Base-by-base conservation (phyloP, 1,140 invertebrate genomes). In the Nephila pilipes region DNA sequence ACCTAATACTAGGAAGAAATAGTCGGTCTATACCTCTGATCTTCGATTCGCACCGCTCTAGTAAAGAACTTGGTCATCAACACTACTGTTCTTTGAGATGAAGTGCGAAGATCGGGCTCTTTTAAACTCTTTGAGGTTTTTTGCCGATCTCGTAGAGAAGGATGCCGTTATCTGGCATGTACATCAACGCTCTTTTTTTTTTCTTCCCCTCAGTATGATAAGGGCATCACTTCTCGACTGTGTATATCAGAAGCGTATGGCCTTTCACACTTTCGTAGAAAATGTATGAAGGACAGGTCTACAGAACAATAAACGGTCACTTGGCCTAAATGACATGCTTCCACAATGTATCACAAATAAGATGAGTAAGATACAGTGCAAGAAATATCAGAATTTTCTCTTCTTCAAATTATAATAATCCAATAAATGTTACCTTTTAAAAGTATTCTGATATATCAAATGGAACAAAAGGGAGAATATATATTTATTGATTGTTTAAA, bases 141-240 rank as follows among this genome's bases (percentile, higher is more conserved):
- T 46, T 46, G 46, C 46, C 46, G 46, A 46, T 46, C 1, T 46
- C 46, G 46, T 10, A 63, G 20, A 25, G 60, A 63, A 63, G 4
- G 60, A 65, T 65, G 63, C 63, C 63, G 63, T 65, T 65, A 65
- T 65, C 63, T 65, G 22, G 25, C 63, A 65, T 65, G 63, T 25
- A 65, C n/a, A 25, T 65, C 63, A 65, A 25, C 63, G 63, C 63
- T n/a, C 4, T 46, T 46, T 46, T 46, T n/a, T n/a, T 46, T 46
- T 46, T n/a, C n/a, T n/a, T n/a, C n/a, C n/a, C n/a, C 63, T 29
- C n/a, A n/a, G 25, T 18, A 14, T n/a, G 63, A 65, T 65, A 65
- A 65, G 63, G 12, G n/a, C 1, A 25, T 65, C 63, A 65, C 63
- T 65, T 65, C 8, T 25, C 22, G 63, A 65, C 6, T 65, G 25